Base-by-base conservation (phyloP, 2,888 invertebrate species). In the Gonocerus acuteangulatus region DNA sequence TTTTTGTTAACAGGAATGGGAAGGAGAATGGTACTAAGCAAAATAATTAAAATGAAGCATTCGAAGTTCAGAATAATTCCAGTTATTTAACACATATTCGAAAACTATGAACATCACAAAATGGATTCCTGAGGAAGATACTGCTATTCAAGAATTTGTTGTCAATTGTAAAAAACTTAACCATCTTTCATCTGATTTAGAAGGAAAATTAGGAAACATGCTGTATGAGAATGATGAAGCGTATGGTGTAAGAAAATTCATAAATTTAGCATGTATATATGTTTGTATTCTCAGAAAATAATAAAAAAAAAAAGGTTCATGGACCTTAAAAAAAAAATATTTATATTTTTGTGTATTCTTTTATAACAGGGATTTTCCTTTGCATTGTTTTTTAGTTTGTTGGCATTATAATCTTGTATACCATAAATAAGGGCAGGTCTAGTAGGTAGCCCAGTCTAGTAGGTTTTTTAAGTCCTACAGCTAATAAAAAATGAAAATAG, bases 51-150 rank as follows among this genome's bases (percentile, higher is more conserved):
- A 57, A 57, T 45, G 45, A 45, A 57, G 18, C 21, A 59, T 11
- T 34, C 9, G 36, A 34, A 59, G 48, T 59, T 39, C 48, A 34
- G 48, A 32, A 44, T 19, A 51, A 39, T 52, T 18, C 44, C 18
- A 16, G 18, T 22, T 39, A 51, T 16, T 49, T 60, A 51, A 23
- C 15, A 39, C n/a, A 32, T 23, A 23, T 19, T 23, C 19, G 4
- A 32, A 39, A 34, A 51, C 48, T 27, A 67, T 67, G 67, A 65
- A 49, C 52, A 51, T 62, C n/a, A 23, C 47, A 48, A 62, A 58
- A 64, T 68, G 67, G 67, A 59, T 66, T 19, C 65, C 67, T 18
- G 44, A 61, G 22, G 64, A 65, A 60, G 68, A 68, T 60, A 62
- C 62, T 18, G 60, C 62, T 18, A 65, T 62, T 56, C 61, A 63